These are phyloP conservation scores for Bovichtus diacanthus DNA, from an alignment of 2,797 vertebrate species.

Conservation along the genomic window DNA sequence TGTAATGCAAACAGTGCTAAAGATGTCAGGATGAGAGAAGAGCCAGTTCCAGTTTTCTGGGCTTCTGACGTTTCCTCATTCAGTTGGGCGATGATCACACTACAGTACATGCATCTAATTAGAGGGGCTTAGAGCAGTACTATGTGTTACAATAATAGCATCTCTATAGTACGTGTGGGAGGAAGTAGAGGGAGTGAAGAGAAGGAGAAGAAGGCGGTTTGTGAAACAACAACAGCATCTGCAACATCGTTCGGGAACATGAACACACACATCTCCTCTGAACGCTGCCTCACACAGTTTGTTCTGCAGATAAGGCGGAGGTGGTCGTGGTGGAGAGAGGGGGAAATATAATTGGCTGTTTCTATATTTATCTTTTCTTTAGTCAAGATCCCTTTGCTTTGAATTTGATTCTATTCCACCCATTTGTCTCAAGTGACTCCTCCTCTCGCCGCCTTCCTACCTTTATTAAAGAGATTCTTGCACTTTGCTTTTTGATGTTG, in stretches of 20 bases:
- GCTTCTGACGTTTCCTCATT: neutral
- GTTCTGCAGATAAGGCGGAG: slow-evolving; percentile 15
- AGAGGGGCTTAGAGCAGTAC: neutral
- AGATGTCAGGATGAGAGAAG: too few species aligned
- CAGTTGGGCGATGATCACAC: neutral
- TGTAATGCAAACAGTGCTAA: neutral
- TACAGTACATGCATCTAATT: neutral
- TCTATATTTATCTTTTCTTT: slow-evolving; percentile 57
- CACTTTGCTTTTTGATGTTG: slow-evolving; percentile 13
- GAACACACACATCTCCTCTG: neutral
- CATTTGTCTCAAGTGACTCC: neutral
- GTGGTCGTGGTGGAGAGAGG: neutral
- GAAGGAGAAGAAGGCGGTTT: neutral
- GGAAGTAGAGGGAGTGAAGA: neutral
- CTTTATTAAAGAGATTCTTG: slow-evolving; percentile 23
- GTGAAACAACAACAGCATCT: neutral
- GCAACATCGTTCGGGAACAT: slow-evolving; percentile 7
- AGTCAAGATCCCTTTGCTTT: slow-evolving; percentile 27
- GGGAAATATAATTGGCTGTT: slow-evolving; percentile 45
- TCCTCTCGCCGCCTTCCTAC: neutral
- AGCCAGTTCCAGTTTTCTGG: neutral
- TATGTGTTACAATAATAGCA: neutral
- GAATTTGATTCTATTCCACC: slow-evolving; percentile 16
- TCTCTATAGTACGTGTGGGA: neutral
- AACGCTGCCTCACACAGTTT: neutral